Conservation (phyloP, 1,140 invertebrate genomes). For the Conopomorpha cramerella region DNA sequence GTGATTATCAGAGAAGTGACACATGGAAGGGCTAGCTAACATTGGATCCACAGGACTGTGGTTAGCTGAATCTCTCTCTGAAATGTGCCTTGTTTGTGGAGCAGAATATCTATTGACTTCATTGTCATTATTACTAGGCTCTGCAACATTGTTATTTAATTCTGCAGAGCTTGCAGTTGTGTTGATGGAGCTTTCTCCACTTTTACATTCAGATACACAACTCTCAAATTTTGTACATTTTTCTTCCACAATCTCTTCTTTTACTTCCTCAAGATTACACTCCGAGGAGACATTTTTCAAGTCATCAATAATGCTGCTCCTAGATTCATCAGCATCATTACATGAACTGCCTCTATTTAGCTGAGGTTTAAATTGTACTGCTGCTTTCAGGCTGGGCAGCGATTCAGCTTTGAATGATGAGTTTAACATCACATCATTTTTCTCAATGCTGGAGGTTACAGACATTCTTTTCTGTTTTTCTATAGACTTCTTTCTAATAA, state of each 20-base stretch:
- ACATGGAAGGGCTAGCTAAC: constrained; percentile 66
- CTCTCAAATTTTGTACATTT: constrained; percentile 19
- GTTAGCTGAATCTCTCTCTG: constrained; percentile 69
- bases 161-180: constrained; percentile 24
- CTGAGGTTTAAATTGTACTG: neutral
- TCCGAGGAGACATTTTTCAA: constrained; percentile 17
- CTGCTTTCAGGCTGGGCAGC: neutral
- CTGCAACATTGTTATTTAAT: constrained; percentile 28
- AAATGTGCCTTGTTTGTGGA: constrained; percentile 50
- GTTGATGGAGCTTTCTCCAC: constrained; percentile 21
- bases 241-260: constrained; percentile 14
- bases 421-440: neutral
- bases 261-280: constrained; percentile 10
- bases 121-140: constrained; percentile 27
- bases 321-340: neutral
- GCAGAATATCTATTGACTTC: constrained; percentile 33
- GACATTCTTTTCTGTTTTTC: constrained; percentile 44
- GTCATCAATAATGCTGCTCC: neutral
- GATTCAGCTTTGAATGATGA: constrained; percentile 1
- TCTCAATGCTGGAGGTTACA: constrained; percentile 3
- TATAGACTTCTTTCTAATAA: constrained; percentile 46
- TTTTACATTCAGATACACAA: constrained; percentile 14
- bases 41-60: constrained; percentile 70
- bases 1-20: constrained; percentile 69
- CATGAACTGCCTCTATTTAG: neutral